These are phyloP conservation scores for Ostrea denselamellosa DNA, from an alignment of 1,140 invertebrate species.

Conservation along the genomic window DNA sequence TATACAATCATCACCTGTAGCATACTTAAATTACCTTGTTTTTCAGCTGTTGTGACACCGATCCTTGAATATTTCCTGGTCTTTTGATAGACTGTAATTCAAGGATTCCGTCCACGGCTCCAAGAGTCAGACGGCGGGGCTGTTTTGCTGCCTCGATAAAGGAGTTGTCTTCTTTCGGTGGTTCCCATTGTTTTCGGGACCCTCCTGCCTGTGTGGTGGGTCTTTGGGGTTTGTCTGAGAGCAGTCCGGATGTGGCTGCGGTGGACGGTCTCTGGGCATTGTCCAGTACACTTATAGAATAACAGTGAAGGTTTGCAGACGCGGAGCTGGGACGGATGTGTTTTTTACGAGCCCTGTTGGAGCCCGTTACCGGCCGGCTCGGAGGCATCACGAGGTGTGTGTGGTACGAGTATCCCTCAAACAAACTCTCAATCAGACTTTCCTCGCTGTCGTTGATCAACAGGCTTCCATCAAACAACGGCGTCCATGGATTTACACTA, in stretches of 20 bases:
- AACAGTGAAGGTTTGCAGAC: slow-evolving; percentile 73
- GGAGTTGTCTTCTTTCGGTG: slow-evolving; percentile 49
- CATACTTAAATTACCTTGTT: slow-evolving; percentile 60
- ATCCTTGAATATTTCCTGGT: slow-evolving; percentile 56
- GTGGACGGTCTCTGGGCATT: slow-evolving; percentile 67
- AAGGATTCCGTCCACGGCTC: slow-evolving; percentile 64
- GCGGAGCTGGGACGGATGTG: slow-evolving; percentile 73
- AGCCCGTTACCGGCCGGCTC: slow-evolving; percentile 51
- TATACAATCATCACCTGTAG: background rate
- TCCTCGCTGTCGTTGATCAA: slow-evolving; percentile 25
- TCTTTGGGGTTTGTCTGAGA: slow-evolving; percentile 51
- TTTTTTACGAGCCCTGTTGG: slow-evolving; percentile 57
- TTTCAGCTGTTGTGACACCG: slow-evolving; percentile 63
- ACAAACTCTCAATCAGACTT: slow-evolving; percentile 28
- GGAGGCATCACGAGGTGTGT: slow-evolving; percentile 52
- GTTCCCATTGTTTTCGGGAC: slow-evolving; percentile 53
- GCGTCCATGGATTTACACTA: slow-evolving; percentile 47
- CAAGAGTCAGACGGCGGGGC: slow-evolving; percentile 64
- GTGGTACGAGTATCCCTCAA: background rate
- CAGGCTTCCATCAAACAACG: background rate
- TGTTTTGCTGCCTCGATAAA: slow-evolving; percentile 62
- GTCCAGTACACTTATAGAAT: slow-evolving; percentile 68
- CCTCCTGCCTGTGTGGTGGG: slow-evolving; percentile 68
- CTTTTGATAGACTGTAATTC: slow-evolving; percentile 61
- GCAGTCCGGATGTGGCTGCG: slow-evolving; percentile 50